A percentile compares a stretch with the other conserved stretches of the same genome.
Conservation (phyloP, 2,797 vertebrate genomes). For the Coreius guichenoti region DNA sequence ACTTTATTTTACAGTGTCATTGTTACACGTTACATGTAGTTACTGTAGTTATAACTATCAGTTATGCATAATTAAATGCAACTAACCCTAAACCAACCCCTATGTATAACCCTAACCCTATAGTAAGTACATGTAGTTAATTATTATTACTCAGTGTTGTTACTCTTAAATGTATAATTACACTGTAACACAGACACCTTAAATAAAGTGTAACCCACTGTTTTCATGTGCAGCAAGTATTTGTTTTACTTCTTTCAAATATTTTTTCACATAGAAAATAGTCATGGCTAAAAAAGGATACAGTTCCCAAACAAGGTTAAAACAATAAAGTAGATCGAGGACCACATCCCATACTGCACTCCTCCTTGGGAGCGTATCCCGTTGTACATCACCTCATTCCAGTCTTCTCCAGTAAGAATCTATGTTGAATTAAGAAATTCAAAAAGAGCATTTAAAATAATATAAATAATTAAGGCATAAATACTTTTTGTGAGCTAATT, state of each 20-base stretch:
- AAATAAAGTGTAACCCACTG: too few species aligned
- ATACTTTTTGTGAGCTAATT: neutral
- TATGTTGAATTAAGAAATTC: constrained; percentile 61
- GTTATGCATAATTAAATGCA: too few species aligned
- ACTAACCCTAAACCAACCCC: too few species aligned
- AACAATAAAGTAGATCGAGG: constrained; percentile 98
- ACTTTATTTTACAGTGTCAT: too few species aligned
- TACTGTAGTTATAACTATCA: too few species aligned
- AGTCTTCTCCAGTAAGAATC: constrained; percentile 98
- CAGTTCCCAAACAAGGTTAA: constrained; percentile 99
- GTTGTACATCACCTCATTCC: constrained; percentile 99
- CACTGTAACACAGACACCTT: too few species aligned
- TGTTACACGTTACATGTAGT: too few species aligned
- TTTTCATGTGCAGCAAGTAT: neutral
- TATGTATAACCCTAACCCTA: too few species aligned
- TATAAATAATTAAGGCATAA: constrained; percentile 47
- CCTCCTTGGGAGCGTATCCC: constrained; percentile 98
- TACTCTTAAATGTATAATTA: too few species aligned
- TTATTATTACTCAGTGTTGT: too few species aligned
- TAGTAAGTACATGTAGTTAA: too few species aligned
- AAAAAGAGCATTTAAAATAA: neutral
- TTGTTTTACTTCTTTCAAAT: too few species aligned
- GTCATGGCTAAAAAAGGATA: constrained; percentile 82
- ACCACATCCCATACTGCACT: constrained; percentile 98
- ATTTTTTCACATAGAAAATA: neutral